Conservation (phyloP, 92 coral and sea anemone genomes). For the Pocillopora grandis region DNA sequence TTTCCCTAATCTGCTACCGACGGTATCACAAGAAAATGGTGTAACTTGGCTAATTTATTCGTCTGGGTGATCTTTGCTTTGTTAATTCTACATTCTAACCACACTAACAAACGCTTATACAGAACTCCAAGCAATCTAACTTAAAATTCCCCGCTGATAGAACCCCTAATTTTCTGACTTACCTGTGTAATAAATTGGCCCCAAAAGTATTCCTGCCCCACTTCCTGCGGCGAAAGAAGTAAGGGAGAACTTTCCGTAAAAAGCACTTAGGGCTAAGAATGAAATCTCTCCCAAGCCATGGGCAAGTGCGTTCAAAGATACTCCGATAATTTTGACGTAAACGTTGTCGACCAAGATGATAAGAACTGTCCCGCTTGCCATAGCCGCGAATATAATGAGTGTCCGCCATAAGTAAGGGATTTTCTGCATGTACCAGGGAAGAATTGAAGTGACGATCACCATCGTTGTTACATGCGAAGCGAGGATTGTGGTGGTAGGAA, state of each 20-base stretch:
- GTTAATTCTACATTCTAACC: no score
- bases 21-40: no score
- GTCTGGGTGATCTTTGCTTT: background rate
- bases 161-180: background rate
- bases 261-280: conserved; percentile 73
- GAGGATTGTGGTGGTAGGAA: conserved; percentile 76
- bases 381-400: conserved; percentile 64
- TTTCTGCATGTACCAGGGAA: conserved; percentile 86
- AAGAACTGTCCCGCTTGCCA: conserved; percentile 70
- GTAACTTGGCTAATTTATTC: background rate
- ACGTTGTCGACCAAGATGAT: conserved; percentile 65
- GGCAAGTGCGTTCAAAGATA: conserved; percentile 72
- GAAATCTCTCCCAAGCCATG: conserved; percentile 87
- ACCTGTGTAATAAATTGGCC: conserved; percentile 83
- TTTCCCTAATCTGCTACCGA: no score
- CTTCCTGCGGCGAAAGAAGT: conserved; percentile 86
- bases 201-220: conserved; percentile 79
- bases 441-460: conserved; percentile 52
- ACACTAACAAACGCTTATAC: background rate
- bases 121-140: background rate
- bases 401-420: conserved; percentile 71
- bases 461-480: conserved; percentile 82
- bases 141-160: no score
- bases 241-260: conserved; percentile 67
- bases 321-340: conserved; percentile 75